Conservation (phyloP, 2,888 invertebrate species). For the Erebia palarica region DNA sequence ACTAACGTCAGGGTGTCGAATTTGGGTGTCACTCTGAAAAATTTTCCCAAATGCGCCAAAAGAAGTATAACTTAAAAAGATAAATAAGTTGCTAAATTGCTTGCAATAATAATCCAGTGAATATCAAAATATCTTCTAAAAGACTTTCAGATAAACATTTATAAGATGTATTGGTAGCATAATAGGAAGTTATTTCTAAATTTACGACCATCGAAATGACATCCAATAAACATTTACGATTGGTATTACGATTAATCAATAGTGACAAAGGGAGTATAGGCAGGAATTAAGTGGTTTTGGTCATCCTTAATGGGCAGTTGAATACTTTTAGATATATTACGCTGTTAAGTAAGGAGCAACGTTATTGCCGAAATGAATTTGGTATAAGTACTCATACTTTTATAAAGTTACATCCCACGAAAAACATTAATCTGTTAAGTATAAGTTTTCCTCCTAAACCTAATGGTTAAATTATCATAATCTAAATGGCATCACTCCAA, state of each 20-base stretch:
- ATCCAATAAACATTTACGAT: slow-evolving; percentile 14
- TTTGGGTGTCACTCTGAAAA: too few species aligned
- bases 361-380: slow-evolving; percentile 6
- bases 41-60: too few species aligned
- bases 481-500: too few species aligned
- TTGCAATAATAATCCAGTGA: background rate
- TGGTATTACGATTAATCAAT: slow-evolving; percentile 17
- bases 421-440: too few species aligned
- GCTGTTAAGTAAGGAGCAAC: background rate
- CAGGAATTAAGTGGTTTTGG: slow-evolving; percentile 16
- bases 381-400: background rate
- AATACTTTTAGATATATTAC: slow-evolving; percentile 5
- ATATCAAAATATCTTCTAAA: background rate
- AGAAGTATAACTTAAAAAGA: too few species aligned
- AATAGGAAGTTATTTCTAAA: slow-evolving; percentile 2
- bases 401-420: too few species aligned
- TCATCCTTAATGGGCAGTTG: slow-evolving; percentile 14
- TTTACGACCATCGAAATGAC: slow-evolving; percentile 15
- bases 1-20: too few species aligned
- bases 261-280: slow-evolving; percentile 4
- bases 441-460: too few species aligned
- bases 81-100: background rate
- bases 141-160: background rate
- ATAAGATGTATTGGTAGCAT: background rate
- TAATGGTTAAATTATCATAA: too few species aligned